Conservation (phyloP, 1,140 invertebrate genomes). For the Ips nitidus region DNA sequence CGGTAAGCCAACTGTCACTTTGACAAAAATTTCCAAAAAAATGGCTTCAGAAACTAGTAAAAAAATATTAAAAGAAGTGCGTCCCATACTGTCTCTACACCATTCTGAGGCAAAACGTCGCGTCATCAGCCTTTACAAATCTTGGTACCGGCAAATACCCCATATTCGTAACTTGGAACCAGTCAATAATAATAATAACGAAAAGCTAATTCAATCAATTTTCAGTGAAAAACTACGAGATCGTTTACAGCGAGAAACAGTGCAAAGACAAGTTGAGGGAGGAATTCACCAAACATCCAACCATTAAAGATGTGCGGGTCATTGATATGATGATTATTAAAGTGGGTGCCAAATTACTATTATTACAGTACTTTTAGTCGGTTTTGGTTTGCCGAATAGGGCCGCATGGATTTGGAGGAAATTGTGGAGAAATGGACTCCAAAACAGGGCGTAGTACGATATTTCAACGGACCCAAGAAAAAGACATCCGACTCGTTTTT, state of each 20-base stretch:
- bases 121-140: constrained; percentile 83
- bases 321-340: constrained; percentile 90
- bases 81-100: not conserved
- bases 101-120: constrained; percentile 57
- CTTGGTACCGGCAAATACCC: constrained; percentile 82
- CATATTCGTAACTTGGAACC: not conserved
- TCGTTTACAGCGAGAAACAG: constrained; percentile 69
- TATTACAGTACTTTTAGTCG: not conserved
- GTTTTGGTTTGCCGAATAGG: not conserved
- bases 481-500: no score
- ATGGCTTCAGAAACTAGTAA: not conserved
- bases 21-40: not conserved
- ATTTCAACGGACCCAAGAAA: no score
- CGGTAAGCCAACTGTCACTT: no score
- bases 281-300: constrained; percentile 74
- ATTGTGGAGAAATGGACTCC: no score
- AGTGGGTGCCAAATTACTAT: constrained; percentile 55
- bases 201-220: constrained; percentile 44
- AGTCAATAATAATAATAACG: not conserved
- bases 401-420: no score
- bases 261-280: constrained; percentile 75
- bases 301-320: constrained; percentile 79
- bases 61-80: not conserved
- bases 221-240: constrained; percentile 73
- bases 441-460: not conserved